Conservation (phyloP, 2,113 vertebrate species). For the Engraulis encrasicolus region DNA sequence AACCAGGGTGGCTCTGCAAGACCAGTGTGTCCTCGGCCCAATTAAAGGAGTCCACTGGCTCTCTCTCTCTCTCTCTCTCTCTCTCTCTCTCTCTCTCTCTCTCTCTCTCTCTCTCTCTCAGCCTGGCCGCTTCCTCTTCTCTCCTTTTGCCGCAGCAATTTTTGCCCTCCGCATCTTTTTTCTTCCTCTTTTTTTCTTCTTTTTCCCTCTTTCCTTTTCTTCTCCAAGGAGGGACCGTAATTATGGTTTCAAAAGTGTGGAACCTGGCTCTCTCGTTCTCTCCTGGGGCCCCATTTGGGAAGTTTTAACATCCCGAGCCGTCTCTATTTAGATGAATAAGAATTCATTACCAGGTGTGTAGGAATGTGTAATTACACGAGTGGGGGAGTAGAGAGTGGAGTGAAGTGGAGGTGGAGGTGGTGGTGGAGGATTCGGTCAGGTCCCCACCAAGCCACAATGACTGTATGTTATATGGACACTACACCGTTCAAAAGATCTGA, state of each 20-base stretch:
- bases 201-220: not conserved
- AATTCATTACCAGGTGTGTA: constrained; percentile 71
- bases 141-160: too few species aligned
- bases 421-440: too few species aligned
- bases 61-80: too few species aligned
- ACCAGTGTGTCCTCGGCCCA: constrained; percentile 52
- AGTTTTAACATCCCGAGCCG: constrained; percentile 69
- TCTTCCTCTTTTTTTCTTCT: constrained; percentile 21
- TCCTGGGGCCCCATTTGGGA: constrained; percentile 66
- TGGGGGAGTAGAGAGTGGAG: too few species aligned
- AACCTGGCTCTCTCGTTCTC: constrained; percentile 54
- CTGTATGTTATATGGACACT: too few species aligned
- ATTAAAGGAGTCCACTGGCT: constrained; percentile 61
- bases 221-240: constrained; percentile 60
- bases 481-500: too few species aligned
- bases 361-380: constrained; percentile 72
- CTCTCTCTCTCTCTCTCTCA: too few species aligned
- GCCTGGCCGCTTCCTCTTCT: constrained; percentile 58
- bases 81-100: too few species aligned
- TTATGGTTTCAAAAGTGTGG: constrained; percentile 74
- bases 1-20: not conserved
- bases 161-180: constrained; percentile 58
- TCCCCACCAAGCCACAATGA: too few species aligned
- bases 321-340: constrained; percentile 68
- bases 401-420: too few species aligned